A percentile compares a stretch with the other conserved stretches of the same genome.
Evolutionary conservation across 2,113 vertebrate genomes (phyloP).

Genomic region (Coptodon bakossiorum): DNA sequence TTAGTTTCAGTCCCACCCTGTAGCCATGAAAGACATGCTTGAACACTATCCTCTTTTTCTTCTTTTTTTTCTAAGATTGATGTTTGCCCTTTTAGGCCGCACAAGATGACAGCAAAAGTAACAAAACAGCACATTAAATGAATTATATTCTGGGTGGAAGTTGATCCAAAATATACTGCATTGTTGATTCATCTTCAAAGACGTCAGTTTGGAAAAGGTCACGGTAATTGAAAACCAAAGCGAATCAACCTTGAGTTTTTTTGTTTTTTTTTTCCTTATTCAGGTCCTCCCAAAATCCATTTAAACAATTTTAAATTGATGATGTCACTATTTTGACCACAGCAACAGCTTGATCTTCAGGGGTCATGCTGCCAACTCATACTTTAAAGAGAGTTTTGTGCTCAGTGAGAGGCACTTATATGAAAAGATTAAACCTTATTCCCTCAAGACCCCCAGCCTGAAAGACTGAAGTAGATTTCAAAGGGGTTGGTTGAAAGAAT

Average conservation of each 20-base stretch:
- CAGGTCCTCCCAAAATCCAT: constrained; percentile 34
- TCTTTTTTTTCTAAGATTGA: constrained; percentile 19
- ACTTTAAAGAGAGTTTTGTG: constrained; percentile 25
- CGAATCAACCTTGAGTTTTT: constrained; percentile 25
- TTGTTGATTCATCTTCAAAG: constrained; percentile 32
- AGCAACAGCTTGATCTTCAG: constrained; percentile 36
- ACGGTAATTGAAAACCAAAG: constrained; percentile 39
- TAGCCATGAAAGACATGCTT: neutral
- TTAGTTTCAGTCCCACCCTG: neutral
- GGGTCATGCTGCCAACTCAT: constrained; percentile 26
- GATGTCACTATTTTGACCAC: constrained; percentile 59
- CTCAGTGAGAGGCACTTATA: constrained; percentile 23
- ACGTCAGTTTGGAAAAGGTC: constrained; percentile 37
- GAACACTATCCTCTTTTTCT: neutral
- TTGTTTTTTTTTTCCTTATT: neutral
- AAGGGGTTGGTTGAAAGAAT: constrained; percentile 22
- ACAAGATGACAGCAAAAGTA: constrained; percentile 9
- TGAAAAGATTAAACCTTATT: constrained; percentile 38
- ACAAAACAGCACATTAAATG: constrained; percentile 37
- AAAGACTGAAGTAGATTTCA: constrained; percentile 54
- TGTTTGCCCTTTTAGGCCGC: constrained; percentile 41
- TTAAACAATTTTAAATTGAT: constrained; percentile 43
- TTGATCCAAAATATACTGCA: constrained; percentile 26
- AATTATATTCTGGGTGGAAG: constrained; percentile 19
- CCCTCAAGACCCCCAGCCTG: constrained; percentile 2